These are phyloP conservation scores for Trimorus sp. DNA, from an alignment of 2,888 invertebrate genomes.

Conservation along the genomic window DNA sequence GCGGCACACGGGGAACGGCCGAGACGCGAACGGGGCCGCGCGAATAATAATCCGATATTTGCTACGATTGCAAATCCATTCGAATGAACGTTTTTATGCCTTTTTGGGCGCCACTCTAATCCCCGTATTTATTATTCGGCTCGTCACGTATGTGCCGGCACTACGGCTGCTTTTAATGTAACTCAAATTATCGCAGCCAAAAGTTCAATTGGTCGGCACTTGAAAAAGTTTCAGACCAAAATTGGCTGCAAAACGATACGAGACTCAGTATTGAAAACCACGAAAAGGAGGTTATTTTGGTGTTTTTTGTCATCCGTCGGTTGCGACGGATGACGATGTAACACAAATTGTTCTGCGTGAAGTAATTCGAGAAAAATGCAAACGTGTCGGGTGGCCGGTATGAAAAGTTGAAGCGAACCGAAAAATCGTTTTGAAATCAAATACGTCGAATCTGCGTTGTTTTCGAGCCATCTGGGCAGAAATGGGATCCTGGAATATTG, in stretches of 20 bases:
- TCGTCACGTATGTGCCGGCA: conserved; percentile 44
- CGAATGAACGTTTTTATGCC: conserved; percentile 34
- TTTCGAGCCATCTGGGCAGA: too few species aligned
- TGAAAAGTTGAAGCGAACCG: too few species aligned
- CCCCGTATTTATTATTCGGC: conserved; percentile 48
- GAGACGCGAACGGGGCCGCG: conserved; percentile 7
- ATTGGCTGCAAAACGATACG: conserved; percentile 26
- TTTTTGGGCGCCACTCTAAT: conserved; percentile 39
- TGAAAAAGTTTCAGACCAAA: conserved; percentile 15
- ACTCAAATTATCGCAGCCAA: conserved; percentile 33
- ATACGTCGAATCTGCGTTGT: too few species aligned
- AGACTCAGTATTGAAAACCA: too few species aligned
- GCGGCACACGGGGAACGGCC: background rate
- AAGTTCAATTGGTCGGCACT: conserved; percentile 33
- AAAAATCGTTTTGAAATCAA: too few species aligned
- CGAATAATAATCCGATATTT: conserved; percentile 58
- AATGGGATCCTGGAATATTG: too few species aligned
- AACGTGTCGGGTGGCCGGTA: too few species aligned
- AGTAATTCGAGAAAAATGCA: too few species aligned
- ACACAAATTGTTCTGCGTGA: too few species aligned
- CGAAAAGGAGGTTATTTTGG: too few species aligned
- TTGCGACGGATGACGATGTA: too few species aligned
- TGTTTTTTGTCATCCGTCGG: too few species aligned
- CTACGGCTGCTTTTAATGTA: conserved; percentile 36
- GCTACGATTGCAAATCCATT: conserved; percentile 53